These are phyloP conservation scores for Eidolon helvum DNA, from an alignment of 2,113 vertebrate genomes.

Conservation along the genomic window DNA sequence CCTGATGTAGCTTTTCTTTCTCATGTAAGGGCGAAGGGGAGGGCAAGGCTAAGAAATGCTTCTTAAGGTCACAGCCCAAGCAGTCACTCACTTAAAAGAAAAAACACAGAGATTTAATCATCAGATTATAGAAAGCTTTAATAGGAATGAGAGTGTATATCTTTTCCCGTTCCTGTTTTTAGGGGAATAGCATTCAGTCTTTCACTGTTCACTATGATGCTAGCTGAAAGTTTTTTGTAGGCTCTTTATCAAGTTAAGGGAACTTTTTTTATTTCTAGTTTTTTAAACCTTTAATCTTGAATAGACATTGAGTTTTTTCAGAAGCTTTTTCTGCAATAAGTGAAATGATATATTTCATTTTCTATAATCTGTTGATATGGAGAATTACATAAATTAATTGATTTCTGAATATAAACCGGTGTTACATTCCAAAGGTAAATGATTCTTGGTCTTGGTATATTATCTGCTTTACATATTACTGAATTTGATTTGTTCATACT, in stretches of 20 bases:
- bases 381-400: background rate
- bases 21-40: no score
- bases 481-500: background rate
- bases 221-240: background rate
- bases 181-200: background rate
- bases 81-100: background rate
- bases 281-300: background rate
- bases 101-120: background rate
- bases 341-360: background rate
- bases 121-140: background rate
- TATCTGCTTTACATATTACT: background rate
- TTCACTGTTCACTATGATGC: background rate
- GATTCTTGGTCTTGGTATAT: background rate
- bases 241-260: background rate
- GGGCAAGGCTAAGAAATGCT: background rate
- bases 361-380: background rate
- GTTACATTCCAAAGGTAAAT: background rate
- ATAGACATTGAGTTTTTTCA: background rate
- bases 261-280: background rate
- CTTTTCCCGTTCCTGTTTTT: background rate
- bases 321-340: background rate
- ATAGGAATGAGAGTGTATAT: background rate
- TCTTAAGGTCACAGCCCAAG: background rate
- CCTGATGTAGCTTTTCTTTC: background rate
- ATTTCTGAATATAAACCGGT: background rate